Base-by-base conservation (phyloP, 1,140 invertebrate genomes). In the Drosophila asahinai region DNA sequence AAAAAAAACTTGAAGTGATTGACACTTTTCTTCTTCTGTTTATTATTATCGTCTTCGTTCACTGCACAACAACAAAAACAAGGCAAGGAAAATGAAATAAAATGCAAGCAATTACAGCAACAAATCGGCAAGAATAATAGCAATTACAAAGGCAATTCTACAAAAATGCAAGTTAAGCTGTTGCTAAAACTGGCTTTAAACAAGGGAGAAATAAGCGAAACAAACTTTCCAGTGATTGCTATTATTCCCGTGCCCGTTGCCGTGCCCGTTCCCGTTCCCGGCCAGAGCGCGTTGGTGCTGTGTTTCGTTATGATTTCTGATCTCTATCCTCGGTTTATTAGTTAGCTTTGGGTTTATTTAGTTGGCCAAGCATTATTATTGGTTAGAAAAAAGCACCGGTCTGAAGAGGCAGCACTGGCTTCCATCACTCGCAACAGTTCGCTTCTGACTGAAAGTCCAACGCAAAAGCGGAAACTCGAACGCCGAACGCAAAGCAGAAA, bases 341-440 rank as follows among this genome's bases (percentile, higher is more conserved):
- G 8, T 40, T 25, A 22, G 52, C 52, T 14, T 55, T 22, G 15
- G 52, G 30, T 22, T 38, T 55, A 25, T 57, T 55, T 57, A 25
- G 36, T 40, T 40, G 52, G 17, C 33, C 9, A 55, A 57, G 36
- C 54, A 59, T 59, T 25, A 43, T 59, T 59, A 45, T 45, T 59
- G 57, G 38, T 45, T 59, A 43, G 22, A 43, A n/a, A 58, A 58
- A 40, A 19, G 47, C 77, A 83, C 77, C 81, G 81, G 77, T 72
- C 67, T 66, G 72, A 63, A 70, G 49, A 25, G 48, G 54, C 33
- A 55, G 33, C 54, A 55, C 45, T 51, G 65, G 77, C 81, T 86
- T 86, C 82, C 82, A 86, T 83, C 82, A 83, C 82, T 86, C 75
- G 81, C 66, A 81, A 84, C 83, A 78, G 78, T 84, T 86, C 82